phyloP scores from a whole-genome alignment of 2,888 invertebrate species.

The Polyploca ridens region DNA sequence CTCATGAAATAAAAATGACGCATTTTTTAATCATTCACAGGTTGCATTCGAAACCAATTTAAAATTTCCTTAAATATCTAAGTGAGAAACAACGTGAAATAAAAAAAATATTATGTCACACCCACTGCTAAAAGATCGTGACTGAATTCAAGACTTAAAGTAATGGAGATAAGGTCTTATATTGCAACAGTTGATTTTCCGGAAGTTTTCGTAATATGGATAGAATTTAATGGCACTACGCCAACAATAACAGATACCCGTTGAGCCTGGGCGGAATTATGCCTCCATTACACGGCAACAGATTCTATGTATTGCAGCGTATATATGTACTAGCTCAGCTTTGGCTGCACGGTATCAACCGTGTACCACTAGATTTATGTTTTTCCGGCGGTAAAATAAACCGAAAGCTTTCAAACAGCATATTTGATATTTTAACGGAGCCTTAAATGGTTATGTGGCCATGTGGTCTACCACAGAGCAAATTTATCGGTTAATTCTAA shows the following conservation, averaged over 20 bases:
- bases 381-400: conserved; percentile 4
- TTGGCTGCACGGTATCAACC: conserved; percentile 2
- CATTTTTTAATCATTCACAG: not conserved
- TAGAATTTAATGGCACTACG: conserved; percentile 62
- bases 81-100: conserved; percentile 32
- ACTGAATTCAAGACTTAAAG: conserved; percentile 43
- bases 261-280: conserved; percentile 49
- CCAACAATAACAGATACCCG: conserved; percentile 61
- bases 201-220: conserved; percentile 70
- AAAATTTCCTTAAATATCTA: conserved; percentile 26
- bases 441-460: no score
- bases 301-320: conserved; percentile 30
- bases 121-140: conserved; percentile 32
- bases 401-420: not conserved
- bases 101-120: conserved; percentile 12
- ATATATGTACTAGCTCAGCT: not conserved
- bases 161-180: conserved; percentile 51
- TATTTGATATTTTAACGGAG: not conserved
- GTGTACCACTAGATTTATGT: conserved; percentile 3
- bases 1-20: no score
- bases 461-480: not conserved
- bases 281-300: conserved; percentile 47
- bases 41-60: not conserved
- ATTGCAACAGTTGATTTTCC: conserved; percentile 45
- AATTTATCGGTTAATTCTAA: not conserved